Base-by-base conservation (phyloP, 2,797 vertebrate species). In the Yasuhikotakia modesta region DNA sequence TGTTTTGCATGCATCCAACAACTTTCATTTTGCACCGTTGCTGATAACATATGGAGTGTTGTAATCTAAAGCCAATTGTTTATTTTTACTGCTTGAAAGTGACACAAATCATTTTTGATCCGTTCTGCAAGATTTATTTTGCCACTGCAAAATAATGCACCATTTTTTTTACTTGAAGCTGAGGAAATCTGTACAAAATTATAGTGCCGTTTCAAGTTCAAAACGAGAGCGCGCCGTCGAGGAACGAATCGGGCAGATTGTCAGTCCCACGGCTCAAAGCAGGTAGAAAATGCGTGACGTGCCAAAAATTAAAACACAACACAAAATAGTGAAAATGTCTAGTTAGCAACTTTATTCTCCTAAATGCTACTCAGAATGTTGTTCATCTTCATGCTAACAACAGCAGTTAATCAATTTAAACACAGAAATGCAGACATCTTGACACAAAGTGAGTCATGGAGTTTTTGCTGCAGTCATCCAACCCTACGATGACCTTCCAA, bases 61-160 rank as follows among this genome's bases (percentile, higher is more conserved):
- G 81, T 81, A 80, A 86, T 87, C 79, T 84, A 69, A 71, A 60
- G 39, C 68, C 67, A 76, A 50, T 67, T 88, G 73, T 58, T 53
- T 52, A 27, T 19, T 65, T 83, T 63, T 85, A 74, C 82, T 78
- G 82, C 79, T 70, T 86, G 82, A 84, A 83, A 85, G 70, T 83
- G 65, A 76, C 78, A 83, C 84, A 82, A 79, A 85, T 87, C 85
- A 89, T 89, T 84, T 87, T 70, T 66, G 74, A 84, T 85, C 12
- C 60, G 71, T 91, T 92, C 91, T 89, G 84, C 87, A 87, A 89
- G 88, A 91, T 90, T 75, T 76, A 86, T 88, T 86, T 86, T 88
- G 79, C 81, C 88, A 73, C 67, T 80, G 83, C 68, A 82, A 82
- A 85, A 81, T 76, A 80, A 22, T 70, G 19, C 66, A 55, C 52